Percentiles rank a stretch among this genome's conserved stretches.
phyloP scores from a whole-genome alignment of 2,888 invertebrate genomes.

The Phanerotoma sp. region DNA sequence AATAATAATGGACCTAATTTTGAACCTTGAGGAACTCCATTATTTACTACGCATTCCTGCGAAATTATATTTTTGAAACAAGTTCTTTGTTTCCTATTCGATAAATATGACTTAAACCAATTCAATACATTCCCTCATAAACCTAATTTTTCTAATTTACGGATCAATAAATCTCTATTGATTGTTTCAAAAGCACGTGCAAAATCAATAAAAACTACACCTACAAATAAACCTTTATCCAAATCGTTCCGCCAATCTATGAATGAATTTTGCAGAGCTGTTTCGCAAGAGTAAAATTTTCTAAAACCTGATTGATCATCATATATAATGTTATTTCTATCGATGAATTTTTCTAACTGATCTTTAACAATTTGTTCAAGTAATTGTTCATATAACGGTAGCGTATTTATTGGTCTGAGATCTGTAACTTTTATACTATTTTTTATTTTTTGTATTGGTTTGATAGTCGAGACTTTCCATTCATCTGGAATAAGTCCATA shows the following conservation, averaged over 20 bases:
- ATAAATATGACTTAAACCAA: conserved; percentile 23
- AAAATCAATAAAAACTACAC: conserved; percentile 25
- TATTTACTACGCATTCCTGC: neutral
- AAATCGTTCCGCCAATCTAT: conserved; percentile 25
- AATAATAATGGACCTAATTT: conserved; percentile 18
- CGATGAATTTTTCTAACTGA: neutral
- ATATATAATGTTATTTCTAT: conserved; percentile 10
- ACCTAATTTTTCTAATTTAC: conserved; percentile 15
- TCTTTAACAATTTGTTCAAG: too few relatives aligned
- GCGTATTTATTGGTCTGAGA: too few relatives aligned
- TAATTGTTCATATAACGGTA: too few relatives aligned
- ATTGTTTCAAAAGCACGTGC: conserved; percentile 27
- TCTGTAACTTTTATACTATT: too few relatives aligned
- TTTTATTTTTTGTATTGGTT: too few relatives aligned
- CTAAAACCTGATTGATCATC: conserved; percentile 25
- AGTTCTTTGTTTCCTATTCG: conserved; percentile 14
- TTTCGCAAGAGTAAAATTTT: too few relatives aligned
- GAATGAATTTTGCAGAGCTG: conserved; percentile 15
- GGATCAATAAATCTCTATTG: conserved; percentile 10
- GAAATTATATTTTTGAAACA: conserved; percentile 1
- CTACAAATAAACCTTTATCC: too few relatives aligned
- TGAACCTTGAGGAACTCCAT: conserved; percentile 17
- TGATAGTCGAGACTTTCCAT: too few relatives aligned
- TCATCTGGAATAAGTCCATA: too few relatives aligned
- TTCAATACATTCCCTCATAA: conserved; percentile 10